Evolutionary conservation across 2,113 vertebrate genomes (phyloP).

Genomic region (Callithrix jacchus): DNA sequence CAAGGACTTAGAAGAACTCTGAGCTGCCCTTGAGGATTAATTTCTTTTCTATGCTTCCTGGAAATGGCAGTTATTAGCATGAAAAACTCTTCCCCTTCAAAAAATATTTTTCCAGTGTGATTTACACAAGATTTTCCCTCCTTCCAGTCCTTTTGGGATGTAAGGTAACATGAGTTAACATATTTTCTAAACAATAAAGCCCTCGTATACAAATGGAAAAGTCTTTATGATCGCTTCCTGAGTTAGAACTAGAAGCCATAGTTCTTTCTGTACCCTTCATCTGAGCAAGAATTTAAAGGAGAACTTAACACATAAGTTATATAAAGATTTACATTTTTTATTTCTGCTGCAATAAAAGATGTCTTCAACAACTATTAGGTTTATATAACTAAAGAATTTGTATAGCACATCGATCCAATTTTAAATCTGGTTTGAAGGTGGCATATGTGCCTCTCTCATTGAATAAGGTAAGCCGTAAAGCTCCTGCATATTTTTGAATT

Average conservation of each 20-base stretch:
- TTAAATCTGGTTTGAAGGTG: background rate
- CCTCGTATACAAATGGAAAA: background rate
- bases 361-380: background rate
- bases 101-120: conserved; percentile 3
- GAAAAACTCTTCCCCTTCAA: background rate
- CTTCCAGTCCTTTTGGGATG: background rate
- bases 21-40: background rate
- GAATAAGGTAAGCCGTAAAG: background rate
- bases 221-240: background rate
- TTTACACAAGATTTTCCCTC: background rate
- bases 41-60: conserved; percentile 8
- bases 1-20: background rate
- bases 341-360: background rate
- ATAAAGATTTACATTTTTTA: background rate
- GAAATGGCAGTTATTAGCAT: background rate
- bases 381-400: background rate
- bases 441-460: background rate
- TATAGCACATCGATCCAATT: background rate
- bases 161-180: background rate
- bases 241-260: background rate
- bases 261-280: background rate
- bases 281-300: background rate
- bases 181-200: background rate
- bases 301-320: background rate
- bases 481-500: background rate